These are phyloP conservation scores for Cloeon dipterum DNA, from an alignment of 2,888 invertebrate species.

Conservation along the genomic window DNA sequence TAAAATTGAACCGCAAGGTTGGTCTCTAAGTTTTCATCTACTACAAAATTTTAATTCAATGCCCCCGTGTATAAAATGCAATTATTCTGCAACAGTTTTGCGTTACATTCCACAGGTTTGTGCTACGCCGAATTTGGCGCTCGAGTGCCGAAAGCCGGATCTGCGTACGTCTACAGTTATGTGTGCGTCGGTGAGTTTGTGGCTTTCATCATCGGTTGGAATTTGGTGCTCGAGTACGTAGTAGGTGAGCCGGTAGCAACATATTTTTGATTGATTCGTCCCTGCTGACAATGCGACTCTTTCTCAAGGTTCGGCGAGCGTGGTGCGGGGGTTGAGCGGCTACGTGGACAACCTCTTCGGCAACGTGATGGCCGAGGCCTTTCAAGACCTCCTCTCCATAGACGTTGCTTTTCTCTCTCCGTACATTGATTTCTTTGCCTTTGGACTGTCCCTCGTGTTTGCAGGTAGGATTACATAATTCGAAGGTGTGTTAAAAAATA, in stretches of 20 bases:
- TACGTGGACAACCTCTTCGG: conserved; percentile 48
- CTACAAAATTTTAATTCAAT: too few relatives aligned
- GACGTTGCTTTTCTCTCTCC: conserved; percentile 36
- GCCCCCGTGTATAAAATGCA: too few relatives aligned
- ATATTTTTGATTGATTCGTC: too few relatives aligned
- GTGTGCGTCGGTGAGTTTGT: conserved; percentile 80
- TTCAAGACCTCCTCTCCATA: conserved; percentile 38
- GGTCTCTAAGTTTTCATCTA: too few relatives aligned
- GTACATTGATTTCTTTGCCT: conserved; percentile 58
- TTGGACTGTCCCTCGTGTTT: conserved; percentile 31
- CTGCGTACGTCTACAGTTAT: conserved; percentile 84
- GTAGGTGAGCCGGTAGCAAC: conserved; percentile 44
- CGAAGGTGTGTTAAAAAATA: too few relatives aligned
- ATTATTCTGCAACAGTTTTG: too few relatives aligned
- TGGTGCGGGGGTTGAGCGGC: conserved; percentile 57
- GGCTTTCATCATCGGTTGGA: conserved; percentile 86
- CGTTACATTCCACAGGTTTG: too few relatives aligned
- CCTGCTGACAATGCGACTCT: too few relatives aligned
- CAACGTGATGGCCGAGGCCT: conserved; percentile 36
- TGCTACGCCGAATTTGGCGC: conserved; percentile 87
- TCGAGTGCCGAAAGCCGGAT: conserved; percentile 71
- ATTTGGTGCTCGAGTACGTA: conserved; percentile 69
- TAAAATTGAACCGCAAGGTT: too few relatives aligned
- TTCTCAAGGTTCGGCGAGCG: conserved; percentile 48
- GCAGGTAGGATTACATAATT: conserved; percentile 11